Evolutionary conservation across 2,888 invertebrate genomes (phyloP).

Genomic region (Neria commutata): DNA sequence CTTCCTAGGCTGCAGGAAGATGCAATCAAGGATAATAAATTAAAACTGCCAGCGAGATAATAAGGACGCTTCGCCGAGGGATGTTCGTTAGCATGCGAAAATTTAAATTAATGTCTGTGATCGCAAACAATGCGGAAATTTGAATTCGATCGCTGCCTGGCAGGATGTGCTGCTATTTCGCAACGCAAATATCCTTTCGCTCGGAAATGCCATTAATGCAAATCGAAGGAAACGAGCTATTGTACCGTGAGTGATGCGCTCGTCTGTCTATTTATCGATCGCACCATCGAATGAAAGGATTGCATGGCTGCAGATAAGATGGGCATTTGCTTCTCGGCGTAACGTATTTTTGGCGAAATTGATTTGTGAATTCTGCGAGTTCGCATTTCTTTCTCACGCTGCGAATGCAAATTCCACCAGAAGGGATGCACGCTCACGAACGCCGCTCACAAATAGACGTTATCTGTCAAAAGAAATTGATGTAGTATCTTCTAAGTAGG

Average conservation of each 20-base stretch:
- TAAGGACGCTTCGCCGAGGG: conserved; percentile 1
- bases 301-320: not conserved
- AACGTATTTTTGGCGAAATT: conserved; percentile 25
- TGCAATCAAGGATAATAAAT: conserved; percentile 58
- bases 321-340: not conserved
- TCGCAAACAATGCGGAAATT: conserved; percentile 11
- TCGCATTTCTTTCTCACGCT: conserved; percentile 21
- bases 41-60: conserved; percentile 29
- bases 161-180: not conserved
- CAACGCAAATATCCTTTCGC: conserved; percentile 2
- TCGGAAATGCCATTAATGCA: not conserved
- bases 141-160: conserved; percentile 30
- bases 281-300: not conserved
- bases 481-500: too few relatives aligned
- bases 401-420: not conserved
- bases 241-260: conserved; percentile 13
- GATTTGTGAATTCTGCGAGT: conserved; percentile 23
- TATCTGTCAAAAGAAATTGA: not conserved
- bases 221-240: not conserved
- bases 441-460: not conserved
- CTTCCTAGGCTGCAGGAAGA: conserved; percentile 39
- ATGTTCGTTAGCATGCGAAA: conserved; percentile 49
- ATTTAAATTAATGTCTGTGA: conserved; percentile 49
- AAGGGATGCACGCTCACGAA: not conserved
- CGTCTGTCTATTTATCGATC: conserved; percentile 10